Evolutionary conservation across 1,140 invertebrate genomes (phyloP).

Genomic region (Calliphora vicina): DNA sequence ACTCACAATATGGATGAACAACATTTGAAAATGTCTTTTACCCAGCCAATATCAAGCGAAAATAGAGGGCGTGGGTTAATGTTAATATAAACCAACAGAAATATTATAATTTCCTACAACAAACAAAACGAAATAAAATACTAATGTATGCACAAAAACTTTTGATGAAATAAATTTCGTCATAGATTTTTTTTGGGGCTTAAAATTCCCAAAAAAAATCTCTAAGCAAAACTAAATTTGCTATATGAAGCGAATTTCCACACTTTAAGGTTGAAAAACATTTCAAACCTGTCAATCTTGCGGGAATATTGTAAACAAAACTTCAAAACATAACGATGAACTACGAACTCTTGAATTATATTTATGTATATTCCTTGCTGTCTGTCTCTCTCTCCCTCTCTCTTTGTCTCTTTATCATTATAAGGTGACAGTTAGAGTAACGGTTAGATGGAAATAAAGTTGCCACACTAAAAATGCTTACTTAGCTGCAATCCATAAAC

Average conservation of each 20-base stretch:
- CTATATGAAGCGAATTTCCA: too few relatives aligned
- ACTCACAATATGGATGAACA: neutral
- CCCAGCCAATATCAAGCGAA: neutral
- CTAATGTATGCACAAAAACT: neutral
- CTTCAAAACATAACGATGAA: slow-evolving; percentile 5
- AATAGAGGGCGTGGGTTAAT: slow-evolving; percentile 6
- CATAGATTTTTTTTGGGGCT: neutral
- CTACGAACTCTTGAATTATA: slow-evolving; percentile 10
- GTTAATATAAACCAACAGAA: neutral
- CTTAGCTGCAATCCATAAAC: neutral
- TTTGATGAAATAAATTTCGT: slow-evolving; percentile 5
- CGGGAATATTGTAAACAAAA: neutral
- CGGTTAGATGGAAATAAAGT: slow-evolving; percentile 2
- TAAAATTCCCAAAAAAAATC: neutral
- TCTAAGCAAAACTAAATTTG: neutral
- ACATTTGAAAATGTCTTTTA: neutral
- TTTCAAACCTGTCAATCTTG: slow-evolving; percentile 21
- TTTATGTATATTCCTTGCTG: neutral
- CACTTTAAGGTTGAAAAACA: neutral
- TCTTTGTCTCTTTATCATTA: neutral
- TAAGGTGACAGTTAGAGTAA: slow-evolving; percentile 6
- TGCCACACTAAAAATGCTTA: slow-evolving; percentile 3
- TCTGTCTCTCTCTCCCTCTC: neutral
- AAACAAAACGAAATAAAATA: neutral
- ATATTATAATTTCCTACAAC: neutral